phyloP scores from a whole-genome alignment of 2,888 invertebrate genomes.

The Pegoplata infirma region DNA sequence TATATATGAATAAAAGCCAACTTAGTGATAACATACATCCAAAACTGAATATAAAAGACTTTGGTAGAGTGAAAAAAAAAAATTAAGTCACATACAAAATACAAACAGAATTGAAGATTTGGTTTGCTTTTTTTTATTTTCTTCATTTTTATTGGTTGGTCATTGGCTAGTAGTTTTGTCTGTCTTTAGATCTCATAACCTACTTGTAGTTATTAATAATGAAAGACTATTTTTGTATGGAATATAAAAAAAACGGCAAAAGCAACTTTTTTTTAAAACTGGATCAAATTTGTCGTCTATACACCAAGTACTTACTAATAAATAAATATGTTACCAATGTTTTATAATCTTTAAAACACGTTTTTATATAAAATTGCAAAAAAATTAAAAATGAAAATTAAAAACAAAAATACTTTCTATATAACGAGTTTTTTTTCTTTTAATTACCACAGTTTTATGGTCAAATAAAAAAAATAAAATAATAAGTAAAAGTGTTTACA shows the following conservation, averaged over 20 bases:
- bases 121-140: not conserved
- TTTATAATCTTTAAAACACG: conserved; percentile 30
- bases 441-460: not conserved
- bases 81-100: not conserved
- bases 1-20: too few relatives aligned
- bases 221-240: conserved; percentile 35
- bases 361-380: conserved; percentile 15
- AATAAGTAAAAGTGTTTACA: conserved; percentile 53
- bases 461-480: not conserved
- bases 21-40: not conserved
- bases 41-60: not conserved
- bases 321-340: conserved; percentile 34
- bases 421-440: conserved; percentile 33
- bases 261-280: conserved; percentile 20
- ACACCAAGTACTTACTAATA: not conserved
- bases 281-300: conserved; percentile 27
- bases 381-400: not conserved
- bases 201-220: conserved; percentile 31
- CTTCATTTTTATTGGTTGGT: conserved; percentile 11
- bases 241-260: conserved; percentile 7
- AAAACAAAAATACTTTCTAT: conserved; percentile 46
- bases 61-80: not conserved
- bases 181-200: conserved; percentile 50
- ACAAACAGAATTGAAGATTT: conserved; percentile 4
- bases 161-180: conserved; percentile 35